Evolutionary conservation across 2,797 vertebrate genomes (phyloP), one percentile per base, ranked within the genome.

Genomic region (Loris lydekkerianus): DNA sequence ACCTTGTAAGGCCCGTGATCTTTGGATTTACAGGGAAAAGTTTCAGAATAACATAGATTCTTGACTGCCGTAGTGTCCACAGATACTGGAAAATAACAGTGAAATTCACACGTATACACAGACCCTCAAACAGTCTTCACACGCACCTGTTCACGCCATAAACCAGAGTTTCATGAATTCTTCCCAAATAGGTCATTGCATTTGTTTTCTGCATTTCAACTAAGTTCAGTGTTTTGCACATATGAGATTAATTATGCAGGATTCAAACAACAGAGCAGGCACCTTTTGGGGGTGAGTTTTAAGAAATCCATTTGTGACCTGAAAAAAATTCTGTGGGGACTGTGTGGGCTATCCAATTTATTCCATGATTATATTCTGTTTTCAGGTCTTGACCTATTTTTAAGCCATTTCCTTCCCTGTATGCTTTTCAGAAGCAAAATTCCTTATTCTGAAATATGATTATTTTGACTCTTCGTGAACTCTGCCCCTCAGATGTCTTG

Each of bases 261-360:
- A 90, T 81, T 91, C 46, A 40, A 94, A 72, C 89, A 73, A 85
- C 63, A 0, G 2, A 90, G 69, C 46, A 29, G 82, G 70, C 69
- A 23, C 49, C 40, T 78, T 95, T 72, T 75, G 86, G 78, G 53
- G 91, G 73, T 70, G 93, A 94, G 65, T 91, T 93, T 95, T 84
- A 46, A 89, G 82, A 96, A 97, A 75, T 97, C 94, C 96, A 49
- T 77, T 78, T 91, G 67, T 93, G 96, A 81, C 76, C 90, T 97
- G 75, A 93, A 93, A 63, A 37, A 91, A 88, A 87, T 89, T 95
- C 92, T 49, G 61, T 72, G 72, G 75, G 92, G 93, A 98, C 97
- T 96, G 97, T 96, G 97, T 97, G 91, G 97, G 96, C 95, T 97
- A 90, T 96, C 93, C 98, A 97, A 97, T 98, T 98, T 98, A 92